Conservation (phyloP, 2,113 vertebrate genomes). For the Abramis brama region DNA sequence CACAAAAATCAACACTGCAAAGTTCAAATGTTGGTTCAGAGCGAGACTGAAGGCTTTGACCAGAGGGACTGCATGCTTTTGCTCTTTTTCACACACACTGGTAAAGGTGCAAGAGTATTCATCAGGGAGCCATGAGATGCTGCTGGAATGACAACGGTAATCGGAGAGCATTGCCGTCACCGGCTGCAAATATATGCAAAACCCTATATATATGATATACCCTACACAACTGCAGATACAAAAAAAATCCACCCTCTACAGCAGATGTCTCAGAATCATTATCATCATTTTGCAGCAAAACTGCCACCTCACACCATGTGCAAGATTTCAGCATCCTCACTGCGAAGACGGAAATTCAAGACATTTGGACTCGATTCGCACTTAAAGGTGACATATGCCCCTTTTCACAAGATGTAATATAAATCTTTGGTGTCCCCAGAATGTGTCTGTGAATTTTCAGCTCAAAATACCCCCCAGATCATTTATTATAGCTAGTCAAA, state of each 20-base stretch:
- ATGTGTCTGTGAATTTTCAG: too few relatives aligned
- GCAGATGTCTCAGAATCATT: background rate
- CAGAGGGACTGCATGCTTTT: background rate
- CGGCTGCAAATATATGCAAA: background rate
- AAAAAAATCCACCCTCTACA: background rate
- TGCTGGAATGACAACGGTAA: conserved; percentile 39
- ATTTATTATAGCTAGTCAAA: too few relatives aligned
- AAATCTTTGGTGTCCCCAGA: too few relatives aligned
- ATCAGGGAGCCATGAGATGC: conserved; percentile 34
- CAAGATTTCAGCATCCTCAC: background rate
- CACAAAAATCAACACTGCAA: background rate
- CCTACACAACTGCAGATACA: background rate
- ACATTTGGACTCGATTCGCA: background rate
- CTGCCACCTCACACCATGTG: background rate
- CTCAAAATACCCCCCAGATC: too few relatives aligned
- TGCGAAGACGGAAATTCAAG: background rate
- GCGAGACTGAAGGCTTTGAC: background rate
- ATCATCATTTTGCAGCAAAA: background rate
- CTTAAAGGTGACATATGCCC: background rate
- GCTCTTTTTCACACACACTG: background rate
- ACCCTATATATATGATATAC: background rate
- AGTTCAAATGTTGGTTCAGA: conserved; percentile 8
- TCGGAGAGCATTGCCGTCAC: conserved; percentile 11
- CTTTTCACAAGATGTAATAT: too few relatives aligned
- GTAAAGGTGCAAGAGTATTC: background rate